Percentiles rank a stretch among this genome's conserved stretches.
Conservation (phyloP, 2,113 vertebrate genomes). For the Triplophysa dalaica region DNA sequence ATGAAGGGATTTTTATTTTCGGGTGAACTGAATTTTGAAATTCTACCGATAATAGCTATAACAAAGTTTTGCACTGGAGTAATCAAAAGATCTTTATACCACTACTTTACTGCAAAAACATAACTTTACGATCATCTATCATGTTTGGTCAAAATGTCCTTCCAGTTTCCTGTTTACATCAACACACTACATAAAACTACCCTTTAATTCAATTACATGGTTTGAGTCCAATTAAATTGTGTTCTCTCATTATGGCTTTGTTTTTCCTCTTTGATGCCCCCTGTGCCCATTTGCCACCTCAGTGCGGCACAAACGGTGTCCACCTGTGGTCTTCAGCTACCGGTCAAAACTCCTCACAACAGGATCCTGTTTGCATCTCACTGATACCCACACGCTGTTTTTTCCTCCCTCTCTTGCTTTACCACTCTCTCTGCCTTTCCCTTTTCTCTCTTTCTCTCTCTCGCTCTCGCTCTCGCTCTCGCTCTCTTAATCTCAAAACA, state of each 20-base stretch:
- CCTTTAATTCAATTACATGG: too few relatives aligned
- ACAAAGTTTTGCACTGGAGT: too few relatives aligned
- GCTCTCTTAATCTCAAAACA: background rate
- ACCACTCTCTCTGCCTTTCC: too few relatives aligned
- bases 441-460: background rate
- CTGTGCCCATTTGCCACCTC: background rate
- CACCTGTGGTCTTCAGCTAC: background rate
- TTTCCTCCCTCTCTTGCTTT: background rate
- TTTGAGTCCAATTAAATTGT: background rate
- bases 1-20: background rate
- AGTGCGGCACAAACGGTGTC: background rate
- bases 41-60: too few relatives aligned
- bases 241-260: background rate
- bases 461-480: background rate
- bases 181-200: too few relatives aligned
- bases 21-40: too few relatives aligned
- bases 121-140: too few relatives aligned
- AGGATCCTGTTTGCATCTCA: constrained; percentile 22
- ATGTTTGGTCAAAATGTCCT: too few relatives aligned
- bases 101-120: too few relatives aligned
- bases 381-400: constrained; percentile 13
- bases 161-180: too few relatives aligned
- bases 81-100: too few relatives aligned
- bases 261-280: background rate
- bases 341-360: constrained; percentile 27